Evolutionary conservation across 2,113 vertebrate species (phyloP).

Genomic region (Drymodes brunneopygia): DNA sequence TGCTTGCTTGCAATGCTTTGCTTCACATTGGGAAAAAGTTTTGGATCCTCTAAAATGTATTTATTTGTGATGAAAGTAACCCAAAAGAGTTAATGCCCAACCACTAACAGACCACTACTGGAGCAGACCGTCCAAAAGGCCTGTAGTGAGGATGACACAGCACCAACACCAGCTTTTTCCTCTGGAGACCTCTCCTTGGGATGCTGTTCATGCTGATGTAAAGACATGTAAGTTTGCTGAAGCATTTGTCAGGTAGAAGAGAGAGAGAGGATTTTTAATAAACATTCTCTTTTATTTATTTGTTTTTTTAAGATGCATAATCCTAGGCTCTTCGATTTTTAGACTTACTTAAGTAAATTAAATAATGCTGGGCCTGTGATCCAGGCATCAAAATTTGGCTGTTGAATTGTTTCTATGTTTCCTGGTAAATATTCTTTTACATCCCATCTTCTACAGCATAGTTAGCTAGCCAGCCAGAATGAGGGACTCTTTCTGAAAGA

Average conservation of each 20-base stretch:
- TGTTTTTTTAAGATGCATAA: slow-evolving; percentile 77
- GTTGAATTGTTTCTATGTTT: background rate
- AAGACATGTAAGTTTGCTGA: slow-evolving; percentile 37
- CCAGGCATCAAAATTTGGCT: background rate
- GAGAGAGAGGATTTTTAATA: slow-evolving; percentile 80
- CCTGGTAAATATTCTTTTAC: background rate
- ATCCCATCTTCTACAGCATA: background rate
- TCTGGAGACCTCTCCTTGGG: background rate
- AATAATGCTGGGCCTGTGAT: background rate
- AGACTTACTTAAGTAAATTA: background rate
- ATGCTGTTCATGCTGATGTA: background rate
- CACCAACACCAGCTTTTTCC: background rate
- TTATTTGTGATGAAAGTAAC: background rate
- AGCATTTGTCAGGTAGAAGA: slow-evolving; percentile 76
- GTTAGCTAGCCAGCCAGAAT: background rate
- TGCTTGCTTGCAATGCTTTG: background rate
- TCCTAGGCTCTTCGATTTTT: slow-evolving; percentile 42
- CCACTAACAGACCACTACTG: too few relatives aligned
- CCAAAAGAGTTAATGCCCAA: background rate
- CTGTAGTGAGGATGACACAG: too few relatives aligned
- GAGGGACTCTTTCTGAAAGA: background rate
- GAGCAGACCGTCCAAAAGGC: background rate
- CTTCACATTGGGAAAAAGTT: background rate
- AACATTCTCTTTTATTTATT: background rate
- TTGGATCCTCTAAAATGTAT: background rate